Conservation (phyloP, 2,113 vertebrate genomes). For the Lasiurus cinereus region DNA sequence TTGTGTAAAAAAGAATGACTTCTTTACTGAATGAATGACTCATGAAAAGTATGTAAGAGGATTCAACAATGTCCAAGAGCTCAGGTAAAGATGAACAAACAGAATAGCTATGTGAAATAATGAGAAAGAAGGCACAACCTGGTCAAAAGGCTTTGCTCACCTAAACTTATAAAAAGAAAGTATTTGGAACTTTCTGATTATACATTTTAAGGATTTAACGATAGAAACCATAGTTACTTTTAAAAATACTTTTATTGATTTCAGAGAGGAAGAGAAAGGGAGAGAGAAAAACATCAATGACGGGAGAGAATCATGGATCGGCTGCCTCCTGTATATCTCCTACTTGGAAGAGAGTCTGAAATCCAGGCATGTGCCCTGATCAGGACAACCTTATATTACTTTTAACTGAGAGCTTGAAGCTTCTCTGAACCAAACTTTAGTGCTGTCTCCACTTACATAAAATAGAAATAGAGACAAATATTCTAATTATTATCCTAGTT, state of each 20-base stretch:
- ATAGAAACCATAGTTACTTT: not conserved
- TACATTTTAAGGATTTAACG: slow-evolving; percentile 9
- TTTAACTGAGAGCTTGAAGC: not conserved
- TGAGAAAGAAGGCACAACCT: not conserved
- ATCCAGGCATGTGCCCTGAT: too few relatives aligned
- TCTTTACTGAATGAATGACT: slow-evolving; percentile 44
- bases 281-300: too few relatives aligned
- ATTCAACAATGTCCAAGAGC: slow-evolving; percentile 22
- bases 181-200: not conserved
- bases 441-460: not conserved
- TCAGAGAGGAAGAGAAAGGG: too few relatives aligned
- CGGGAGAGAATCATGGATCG: not conserved
- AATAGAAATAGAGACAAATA: not conserved
- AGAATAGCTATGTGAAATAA: not conserved
- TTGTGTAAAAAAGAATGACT: slow-evolving; percentile 46
- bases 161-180: not conserved
- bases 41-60: not conserved
- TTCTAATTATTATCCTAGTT: not conserved
- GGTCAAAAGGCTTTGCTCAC: slow-evolving; percentile 2
- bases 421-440: not conserved
- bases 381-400: not conserved
- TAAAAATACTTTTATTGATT: too few relatives aligned
- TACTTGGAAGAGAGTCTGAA: too few relatives aligned
- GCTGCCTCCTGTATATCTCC: not conserved
- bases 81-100: slow-evolving; percentile 24